phyloP scores from a whole-genome alignment of 2,888 invertebrate species.

The Volucella bombylans region DNA sequence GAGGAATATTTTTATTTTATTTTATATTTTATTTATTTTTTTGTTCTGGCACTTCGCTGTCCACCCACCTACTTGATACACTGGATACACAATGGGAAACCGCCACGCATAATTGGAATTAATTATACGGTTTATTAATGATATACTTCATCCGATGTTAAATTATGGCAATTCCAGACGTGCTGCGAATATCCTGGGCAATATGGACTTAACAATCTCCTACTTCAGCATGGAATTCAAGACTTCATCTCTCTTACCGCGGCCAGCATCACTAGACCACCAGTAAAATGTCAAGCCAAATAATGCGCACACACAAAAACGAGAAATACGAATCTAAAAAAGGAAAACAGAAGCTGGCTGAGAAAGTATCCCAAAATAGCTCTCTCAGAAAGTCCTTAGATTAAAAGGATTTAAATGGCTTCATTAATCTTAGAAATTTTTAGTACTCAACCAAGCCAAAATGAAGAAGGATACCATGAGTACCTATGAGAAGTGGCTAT shows the following conservation, averaged over 20 bases:
- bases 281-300: constrained; percentile 39
- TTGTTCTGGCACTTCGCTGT: background rate
- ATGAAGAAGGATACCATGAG: constrained; percentile 48
- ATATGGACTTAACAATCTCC: background rate
- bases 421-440: constrained; percentile 67
- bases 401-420: constrained; percentile 70
- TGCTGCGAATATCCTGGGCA: constrained; percentile 11
- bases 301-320: constrained; percentile 17
- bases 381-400: constrained; percentile 26
- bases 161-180: constrained; percentile 37
- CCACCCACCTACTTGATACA: constrained; percentile 6
- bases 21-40: constrained; percentile 22
- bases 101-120: constrained; percentile 60
- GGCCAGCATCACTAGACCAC: constrained; percentile 2
- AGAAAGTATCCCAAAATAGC: constrained; percentile 17
- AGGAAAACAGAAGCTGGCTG: background rate
- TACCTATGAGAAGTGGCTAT: no score
- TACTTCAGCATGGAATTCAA: constrained; percentile 33
- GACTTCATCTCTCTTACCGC: constrained; percentile 39
- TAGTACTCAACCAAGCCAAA: constrained; percentile 46
- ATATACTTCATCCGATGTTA: constrained; percentile 48
- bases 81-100: constrained; percentile 8
- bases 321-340: background rate
- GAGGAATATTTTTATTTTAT: background rate
- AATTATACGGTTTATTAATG: constrained; percentile 67